Evolutionary conservation across 2,797 vertebrate genomes (phyloP), one percentile per base, ranked within the genome.

Genomic region (Platyrinchus mystaceus): DNA sequence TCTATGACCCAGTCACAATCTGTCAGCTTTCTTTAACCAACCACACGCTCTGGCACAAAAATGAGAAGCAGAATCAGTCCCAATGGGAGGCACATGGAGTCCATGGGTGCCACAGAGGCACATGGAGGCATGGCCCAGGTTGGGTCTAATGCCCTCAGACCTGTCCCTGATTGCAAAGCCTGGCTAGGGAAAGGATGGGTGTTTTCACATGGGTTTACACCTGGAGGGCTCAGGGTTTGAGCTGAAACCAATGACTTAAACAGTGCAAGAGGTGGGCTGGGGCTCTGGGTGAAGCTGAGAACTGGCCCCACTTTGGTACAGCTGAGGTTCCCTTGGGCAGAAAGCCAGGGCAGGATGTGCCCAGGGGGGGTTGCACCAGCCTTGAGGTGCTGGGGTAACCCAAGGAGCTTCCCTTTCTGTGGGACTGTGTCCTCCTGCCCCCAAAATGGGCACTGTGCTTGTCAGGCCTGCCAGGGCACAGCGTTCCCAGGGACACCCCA

Each of bases 401-500:
- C 64, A 36, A 1, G 0, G 0, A 21, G 20, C 84, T 86, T 88
- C 77, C 62, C 37, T 56, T 71, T 41, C 62, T 78, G 30, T 1
- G 5, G n/a, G 59, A n/a, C 41, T 0, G 0, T 27, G n/a, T 18
- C 43, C 58, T 41, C 17, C 46, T 75, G 63, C 43, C 63, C 50
- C 67, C 0, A 1, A 26, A 39, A 52, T 5, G 53, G 56, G 32
- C 24, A 39, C n/a, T 78, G 71, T 13, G 64, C 74, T 19, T 82
- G 62, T 44, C 21, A 43, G 67, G 34, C 68, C 18, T 19, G 60
- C 7, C 55, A 49, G 46, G 0, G 1, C 77, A 6, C 55, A 19
- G 39, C 0, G 0, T 24, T 78, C 58, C 14, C 0, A 0, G 60
- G n/a, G 70, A 27, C 36, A 32, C 16, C 30, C 32, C 17, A 3